Percentiles rank a stretch among this genome's conserved stretches.
Conservation (phyloP, 1,140 invertebrate genomes). For the Drosophila lacertosa region DNA sequence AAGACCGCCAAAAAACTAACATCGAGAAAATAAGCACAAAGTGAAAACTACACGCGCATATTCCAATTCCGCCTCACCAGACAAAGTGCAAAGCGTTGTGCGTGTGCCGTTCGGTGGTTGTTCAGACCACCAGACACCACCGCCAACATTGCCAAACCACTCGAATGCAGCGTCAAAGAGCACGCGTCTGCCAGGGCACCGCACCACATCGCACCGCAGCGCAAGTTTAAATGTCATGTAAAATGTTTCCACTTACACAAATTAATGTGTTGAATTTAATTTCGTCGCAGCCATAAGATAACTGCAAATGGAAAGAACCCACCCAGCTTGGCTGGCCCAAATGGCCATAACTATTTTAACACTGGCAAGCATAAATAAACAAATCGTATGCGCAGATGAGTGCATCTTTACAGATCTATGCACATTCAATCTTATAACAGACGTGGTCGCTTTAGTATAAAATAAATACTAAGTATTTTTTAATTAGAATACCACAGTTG, state of each 20-base stretch:
- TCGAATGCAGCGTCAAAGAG: conserved; percentile 44
- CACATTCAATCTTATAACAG: too few relatives aligned
- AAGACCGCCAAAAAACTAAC: conserved; percentile 48
- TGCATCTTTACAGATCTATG: too few relatives aligned
- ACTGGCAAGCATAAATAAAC: conserved; percentile 13
- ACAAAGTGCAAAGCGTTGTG: conserved; percentile 75
- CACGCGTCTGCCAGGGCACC: conserved; percentile 43
- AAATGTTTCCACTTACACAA: conserved; percentile 83
- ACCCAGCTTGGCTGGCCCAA: not conserved
- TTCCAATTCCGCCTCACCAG: conserved; percentile 73
- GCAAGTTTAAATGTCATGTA: conserved; percentile 81
- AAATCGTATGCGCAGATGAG: too few relatives aligned
- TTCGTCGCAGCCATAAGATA: conserved; percentile 54
- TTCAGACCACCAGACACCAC: conserved; percentile 27
- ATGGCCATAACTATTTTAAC: conserved; percentile 15
- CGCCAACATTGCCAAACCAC: conserved; percentile 31
- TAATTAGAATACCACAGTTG: conserved; percentile 1
- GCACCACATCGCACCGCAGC: too few relatives aligned
- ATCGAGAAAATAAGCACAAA: conserved; percentile 71
- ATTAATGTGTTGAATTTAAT: conserved; percentile 81
- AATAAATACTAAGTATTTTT: not conserved
- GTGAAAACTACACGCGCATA: conserved; percentile 73
- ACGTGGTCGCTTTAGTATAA: too few relatives aligned
- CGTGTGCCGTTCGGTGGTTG: conserved; percentile 56
- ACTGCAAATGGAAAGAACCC: not conserved